Conservation (phyloP, 2,888 invertebrate genomes). For the Meghimatium bilineatum region DNA sequence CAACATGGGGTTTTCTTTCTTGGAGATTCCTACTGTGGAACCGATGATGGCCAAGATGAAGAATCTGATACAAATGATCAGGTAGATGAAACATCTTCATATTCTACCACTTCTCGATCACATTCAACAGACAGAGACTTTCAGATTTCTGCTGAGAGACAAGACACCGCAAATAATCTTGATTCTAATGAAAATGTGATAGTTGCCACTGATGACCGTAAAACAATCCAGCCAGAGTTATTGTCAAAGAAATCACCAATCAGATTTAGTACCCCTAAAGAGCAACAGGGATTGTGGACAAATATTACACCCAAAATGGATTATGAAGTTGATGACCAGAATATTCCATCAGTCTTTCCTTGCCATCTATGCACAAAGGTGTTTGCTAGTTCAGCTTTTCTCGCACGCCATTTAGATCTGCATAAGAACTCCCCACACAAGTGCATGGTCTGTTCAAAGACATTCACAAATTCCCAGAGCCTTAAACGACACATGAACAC, state of each 20-base stretch:
- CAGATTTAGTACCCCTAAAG: neutral
- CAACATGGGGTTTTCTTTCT: slow-evolving; percentile 33
- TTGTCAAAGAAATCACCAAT: neutral
- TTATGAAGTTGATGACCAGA: slow-evolving; percentile 33
- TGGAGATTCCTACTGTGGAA: slow-evolving; percentile 2
- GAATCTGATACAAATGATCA: neutral
- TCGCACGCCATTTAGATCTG: slow-evolving; percentile 24
- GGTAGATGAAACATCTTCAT: neutral
- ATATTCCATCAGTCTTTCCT: slow-evolving; percentile 38
- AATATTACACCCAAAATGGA: slow-evolving; percentile 21
- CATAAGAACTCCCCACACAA: slow-evolving; percentile 43
- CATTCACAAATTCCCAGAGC: slow-evolving; percentile 36
- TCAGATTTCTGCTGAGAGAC: neutral
- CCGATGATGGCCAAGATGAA: neutral
- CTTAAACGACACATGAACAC: slow-evolving; percentile 40
- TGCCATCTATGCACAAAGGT: slow-evolving; percentile 47
- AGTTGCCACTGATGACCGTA: neutral
- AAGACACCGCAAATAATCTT: neutral
- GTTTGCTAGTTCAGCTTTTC: slow-evolving; percentile 35
- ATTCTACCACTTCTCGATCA: slow-evolving; percentile 22
- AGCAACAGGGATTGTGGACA: neutral
- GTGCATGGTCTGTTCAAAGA: slow-evolving; percentile 45
- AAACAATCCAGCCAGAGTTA: neutral
- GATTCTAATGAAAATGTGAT: neutral
- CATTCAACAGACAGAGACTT: slow-evolving; percentile 25